A percentile compares a stretch with the other conserved stretches of the same genome.
These are phyloP conservation scores for Tonatia bakeri DNA, from an alignment of 2,113 vertebrate genomes.

Conservation along the genomic window DNA sequence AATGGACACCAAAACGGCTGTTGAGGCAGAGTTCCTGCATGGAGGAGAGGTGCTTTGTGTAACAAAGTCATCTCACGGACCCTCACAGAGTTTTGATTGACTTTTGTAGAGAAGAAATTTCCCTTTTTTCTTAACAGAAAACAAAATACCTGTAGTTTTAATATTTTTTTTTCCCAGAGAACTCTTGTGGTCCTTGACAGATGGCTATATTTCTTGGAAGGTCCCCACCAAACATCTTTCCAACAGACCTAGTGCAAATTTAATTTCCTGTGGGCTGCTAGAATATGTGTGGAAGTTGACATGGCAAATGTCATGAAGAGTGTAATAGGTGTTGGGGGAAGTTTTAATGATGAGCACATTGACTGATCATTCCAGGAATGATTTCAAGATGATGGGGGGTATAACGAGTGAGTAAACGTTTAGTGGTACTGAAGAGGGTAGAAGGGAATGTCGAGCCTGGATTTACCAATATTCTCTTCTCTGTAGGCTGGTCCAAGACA, in stretches of 20 bases:
- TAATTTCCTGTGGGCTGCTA: background rate
- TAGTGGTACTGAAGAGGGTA: slow-evolving; percentile 21
- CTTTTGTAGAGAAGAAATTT: background rate
- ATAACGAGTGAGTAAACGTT: background rate
- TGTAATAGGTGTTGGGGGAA: background rate
- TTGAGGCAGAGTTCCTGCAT: background rate
- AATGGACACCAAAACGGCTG: background rate
- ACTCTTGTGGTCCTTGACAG: background rate
- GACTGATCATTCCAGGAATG: background rate
- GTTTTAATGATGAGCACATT: background rate
- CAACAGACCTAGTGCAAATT: background rate
- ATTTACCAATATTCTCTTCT: slow-evolving; percentile 23
- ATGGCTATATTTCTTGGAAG: background rate
- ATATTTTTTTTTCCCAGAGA: background rate
- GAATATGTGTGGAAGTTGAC: background rate
- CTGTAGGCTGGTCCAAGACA: slow-evolving; percentile 73
- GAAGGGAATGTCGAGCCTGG: slow-evolving; percentile 61
- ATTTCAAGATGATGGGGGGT: background rate
- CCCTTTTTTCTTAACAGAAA: background rate
- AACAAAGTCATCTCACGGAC: background rate
- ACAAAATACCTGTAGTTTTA: background rate
- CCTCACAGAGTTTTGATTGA: background rate
- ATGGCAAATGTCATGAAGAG: background rate
- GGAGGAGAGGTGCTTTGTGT: background rate
- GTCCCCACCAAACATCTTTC: background rate